Percentiles rank a stretch among this genome's conserved stretches.
Evolutionary conservation across 2,888 invertebrate species (phyloP).

Genomic region (Andrena dorsata): DNA sequence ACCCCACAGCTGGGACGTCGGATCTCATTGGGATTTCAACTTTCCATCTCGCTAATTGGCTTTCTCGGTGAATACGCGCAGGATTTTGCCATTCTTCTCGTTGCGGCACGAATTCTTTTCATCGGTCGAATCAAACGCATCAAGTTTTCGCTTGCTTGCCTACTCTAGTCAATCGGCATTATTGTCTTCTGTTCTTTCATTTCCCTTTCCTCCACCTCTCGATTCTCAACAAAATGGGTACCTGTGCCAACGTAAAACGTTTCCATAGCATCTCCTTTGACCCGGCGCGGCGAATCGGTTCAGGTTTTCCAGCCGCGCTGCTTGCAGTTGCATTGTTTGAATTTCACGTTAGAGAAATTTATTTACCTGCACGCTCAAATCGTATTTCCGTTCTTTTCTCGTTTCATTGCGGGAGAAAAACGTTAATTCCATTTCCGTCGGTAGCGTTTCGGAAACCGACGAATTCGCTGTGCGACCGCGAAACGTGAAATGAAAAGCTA

Average conservation of each 20-base stretch:
- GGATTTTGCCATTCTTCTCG: slow-evolving; percentile 4
- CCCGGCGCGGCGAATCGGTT: not conserved
- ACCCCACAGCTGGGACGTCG: not conserved
- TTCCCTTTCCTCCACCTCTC: not conserved
- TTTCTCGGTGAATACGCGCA: slow-evolving; percentile 10
- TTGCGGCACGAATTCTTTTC: slow-evolving; percentile 3
- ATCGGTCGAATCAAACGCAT: not conserved
- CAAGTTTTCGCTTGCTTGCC: slow-evolving; percentile 15
- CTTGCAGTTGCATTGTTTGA: not conserved
- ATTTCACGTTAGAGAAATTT: not conserved
- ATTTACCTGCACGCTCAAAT: not conserved
- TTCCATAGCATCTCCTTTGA: not conserved
- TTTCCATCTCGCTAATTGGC: slow-evolving; percentile 34
- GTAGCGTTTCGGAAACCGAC: not conserved
- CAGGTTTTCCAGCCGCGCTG: not conserved
- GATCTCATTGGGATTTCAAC: slow-evolving; percentile 17
- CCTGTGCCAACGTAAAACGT: not conserved
- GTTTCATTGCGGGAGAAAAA: not conserved
- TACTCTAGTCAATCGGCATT: slow-evolving; percentile 21
- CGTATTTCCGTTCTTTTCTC: not conserved
- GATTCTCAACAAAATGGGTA: not conserved
- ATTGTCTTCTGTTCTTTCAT: not conserved
- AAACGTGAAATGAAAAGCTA: not conserved
- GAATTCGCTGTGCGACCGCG: not conserved
- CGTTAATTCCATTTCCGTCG: not conserved